phyloP scores from a whole-genome alignment of 2,888 invertebrate species.

The Calameuta pallipes region DNA sequence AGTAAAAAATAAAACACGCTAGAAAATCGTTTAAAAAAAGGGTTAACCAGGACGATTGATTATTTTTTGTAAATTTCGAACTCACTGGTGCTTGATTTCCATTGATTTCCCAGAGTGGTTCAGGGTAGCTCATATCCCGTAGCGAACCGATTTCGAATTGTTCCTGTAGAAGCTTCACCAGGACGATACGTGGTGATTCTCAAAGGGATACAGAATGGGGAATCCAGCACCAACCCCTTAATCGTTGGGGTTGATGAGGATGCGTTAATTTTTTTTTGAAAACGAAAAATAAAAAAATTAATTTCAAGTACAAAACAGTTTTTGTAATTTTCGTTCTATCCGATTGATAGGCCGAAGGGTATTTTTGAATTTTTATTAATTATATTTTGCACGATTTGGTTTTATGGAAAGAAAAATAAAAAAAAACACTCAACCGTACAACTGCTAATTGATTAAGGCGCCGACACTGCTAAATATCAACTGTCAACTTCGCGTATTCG shows the following conservation, averaged over 20 bases:
- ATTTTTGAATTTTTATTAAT: neutral
- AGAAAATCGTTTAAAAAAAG: neutral
- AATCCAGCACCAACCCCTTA: neutral
- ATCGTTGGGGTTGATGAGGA: neutral
- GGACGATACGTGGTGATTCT: neutral
- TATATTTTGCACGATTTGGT: neutral
- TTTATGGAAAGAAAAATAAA: neutral
- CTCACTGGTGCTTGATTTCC: slow-evolving; percentile 63
- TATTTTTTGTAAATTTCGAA: slow-evolving; percentile 11
- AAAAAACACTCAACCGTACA: neutral
- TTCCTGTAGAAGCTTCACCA: neutral
- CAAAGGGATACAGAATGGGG: neutral
- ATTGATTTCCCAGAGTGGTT: slow-evolving; percentile 63
- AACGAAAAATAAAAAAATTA: neutral
- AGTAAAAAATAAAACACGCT: neutral
- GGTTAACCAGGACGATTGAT: neutral
- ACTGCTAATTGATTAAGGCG: neutral
- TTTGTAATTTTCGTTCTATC: neutral
- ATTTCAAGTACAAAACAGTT: neutral
- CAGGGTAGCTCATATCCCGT: slow-evolving; percentile 64
- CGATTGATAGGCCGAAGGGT: neutral
- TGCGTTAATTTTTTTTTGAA: neutral
- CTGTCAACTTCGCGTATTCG: neutral
- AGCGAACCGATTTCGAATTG: slow-evolving; percentile 19
- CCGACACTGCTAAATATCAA: neutral